Evolutionary conservation across 2,113 vertebrate species (phyloP).

Genomic region (Columbina picui): DNA sequence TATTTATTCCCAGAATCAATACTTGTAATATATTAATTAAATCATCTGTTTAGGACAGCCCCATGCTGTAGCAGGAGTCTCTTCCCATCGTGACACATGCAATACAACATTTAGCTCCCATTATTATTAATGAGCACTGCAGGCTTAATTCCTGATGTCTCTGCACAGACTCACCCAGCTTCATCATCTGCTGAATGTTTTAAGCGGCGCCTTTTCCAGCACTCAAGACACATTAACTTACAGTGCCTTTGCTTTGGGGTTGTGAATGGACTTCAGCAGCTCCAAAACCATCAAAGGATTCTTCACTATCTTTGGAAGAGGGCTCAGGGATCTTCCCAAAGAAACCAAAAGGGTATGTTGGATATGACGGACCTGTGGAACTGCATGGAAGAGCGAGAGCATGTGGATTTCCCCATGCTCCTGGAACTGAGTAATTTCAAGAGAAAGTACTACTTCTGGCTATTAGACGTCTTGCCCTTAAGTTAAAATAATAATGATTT

Average conservation of each 20-base stretch:
- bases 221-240: not conserved
- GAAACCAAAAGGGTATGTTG: not conserved
- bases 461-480: not conserved
- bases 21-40: constrained; percentile 54
- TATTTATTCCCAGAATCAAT: constrained; percentile 61
- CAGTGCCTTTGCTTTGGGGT: not conserved
- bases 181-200: not conserved
- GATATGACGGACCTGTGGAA: not conserved
- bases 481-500: not conserved
- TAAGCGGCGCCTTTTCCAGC: not conserved
- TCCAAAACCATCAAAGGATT: not conserved
- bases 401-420: not conserved
- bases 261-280: not conserved
- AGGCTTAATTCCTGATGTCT: constrained; percentile 52
- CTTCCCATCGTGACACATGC: not conserved
- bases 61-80: constrained; percentile 18
- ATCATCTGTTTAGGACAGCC: constrained; percentile 53
- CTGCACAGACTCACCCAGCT: not conserved
- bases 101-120: constrained; percentile 41
- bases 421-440: not conserved
- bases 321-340: not conserved
- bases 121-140: constrained; percentile 65
- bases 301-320: not conserved
- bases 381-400: not conserved
- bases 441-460: not conserved